Conservation (phyloP, 2,888 invertebrate genomes). For the Hemistola chrysoprasaria region DNA sequence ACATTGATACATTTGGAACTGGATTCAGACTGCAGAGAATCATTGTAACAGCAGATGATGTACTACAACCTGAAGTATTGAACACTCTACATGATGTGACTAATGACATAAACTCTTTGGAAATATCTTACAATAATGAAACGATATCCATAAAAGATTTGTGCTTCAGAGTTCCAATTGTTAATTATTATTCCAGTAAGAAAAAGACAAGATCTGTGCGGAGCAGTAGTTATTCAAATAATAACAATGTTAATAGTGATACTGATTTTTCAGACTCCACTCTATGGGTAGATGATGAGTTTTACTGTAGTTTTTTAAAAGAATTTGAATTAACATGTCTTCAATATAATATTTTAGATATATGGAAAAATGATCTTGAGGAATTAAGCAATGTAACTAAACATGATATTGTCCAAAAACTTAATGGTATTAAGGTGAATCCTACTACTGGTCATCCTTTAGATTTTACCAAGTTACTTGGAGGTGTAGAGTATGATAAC, state of each 20-base stretch:
- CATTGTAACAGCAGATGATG: constrained; percentile 85
- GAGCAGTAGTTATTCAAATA: constrained; percentile 23
- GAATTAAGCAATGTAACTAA: constrained; percentile 79
- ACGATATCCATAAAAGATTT: constrained; percentile 54
- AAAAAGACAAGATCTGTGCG: constrained; percentile 43
- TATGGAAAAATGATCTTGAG: constrained; percentile 85
- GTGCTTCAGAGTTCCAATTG: constrained; percentile 71
- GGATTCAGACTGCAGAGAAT: constrained; percentile 84
- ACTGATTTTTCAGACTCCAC: constrained; percentile 79
- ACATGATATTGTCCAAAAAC: constrained; percentile 82
- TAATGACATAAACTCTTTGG: constrained; percentile 66
- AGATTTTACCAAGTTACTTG: constrained; percentile 84
- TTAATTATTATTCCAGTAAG: constrained; percentile 56
- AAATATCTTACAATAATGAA: constrained; percentile 48
- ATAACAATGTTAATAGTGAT: constrained; percentile 32
- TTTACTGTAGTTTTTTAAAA: constrained; percentile 85
- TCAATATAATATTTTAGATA: constrained; percentile 85
- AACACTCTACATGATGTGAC: constrained; percentile 75
- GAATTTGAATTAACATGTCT: constrained; percentile 84
- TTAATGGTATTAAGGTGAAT: constrained; percentile 83
- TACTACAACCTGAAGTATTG: constrained; percentile 84
- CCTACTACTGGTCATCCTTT: constrained; percentile 85
- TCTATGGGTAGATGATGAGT: constrained; percentile 75
- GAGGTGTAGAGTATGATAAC: constrained; percentile 81
- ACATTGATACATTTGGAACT: constrained; percentile 84